phyloP scores from a whole-genome alignment of 1,140 invertebrate genomes.

The Leptopilina clavipes region DNA sequence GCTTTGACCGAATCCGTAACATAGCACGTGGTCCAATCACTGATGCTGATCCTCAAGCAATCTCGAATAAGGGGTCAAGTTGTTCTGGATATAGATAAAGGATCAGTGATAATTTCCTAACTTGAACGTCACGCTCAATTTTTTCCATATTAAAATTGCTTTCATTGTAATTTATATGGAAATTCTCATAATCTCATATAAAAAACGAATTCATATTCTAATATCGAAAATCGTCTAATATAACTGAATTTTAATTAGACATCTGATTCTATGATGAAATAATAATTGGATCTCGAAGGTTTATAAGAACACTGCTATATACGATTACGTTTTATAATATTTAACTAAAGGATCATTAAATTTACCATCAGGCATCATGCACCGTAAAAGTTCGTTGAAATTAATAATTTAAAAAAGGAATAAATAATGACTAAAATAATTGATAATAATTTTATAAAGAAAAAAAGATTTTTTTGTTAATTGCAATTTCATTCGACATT shows the following conservation, averaged over 20 bases:
- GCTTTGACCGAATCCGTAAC: conserved; percentile 21
- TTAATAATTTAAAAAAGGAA: no score
- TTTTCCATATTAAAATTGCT: background rate
- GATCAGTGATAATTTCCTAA: conserved; percentile 16
- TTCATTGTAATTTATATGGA: background rate
- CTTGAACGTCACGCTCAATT: background rate
- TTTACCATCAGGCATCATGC: no score
- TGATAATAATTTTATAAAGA: no score
- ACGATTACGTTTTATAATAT: no score
- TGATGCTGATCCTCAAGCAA: conserved; percentile 19
- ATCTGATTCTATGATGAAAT: background rate
- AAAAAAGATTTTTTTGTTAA: no score
- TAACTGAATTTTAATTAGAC: background rate
- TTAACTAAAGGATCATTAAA: no score
- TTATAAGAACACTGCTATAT: no score
- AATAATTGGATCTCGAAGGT: background rate
- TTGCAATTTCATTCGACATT: no score
- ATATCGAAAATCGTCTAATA: background rate
- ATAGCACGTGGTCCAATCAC: conserved; percentile 25
- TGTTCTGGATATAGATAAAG: background rate
- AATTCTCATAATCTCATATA: background rate
- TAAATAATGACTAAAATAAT: no score
- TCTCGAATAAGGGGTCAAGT: conserved; percentile 26
- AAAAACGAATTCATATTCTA: background rate
- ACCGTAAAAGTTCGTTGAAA: no score